A percentile compares a stretch with the other conserved stretches of the same genome.
phyloP scores from a whole-genome alignment of 1,140 invertebrate genomes.

The Heliothis subflexa region DNA sequence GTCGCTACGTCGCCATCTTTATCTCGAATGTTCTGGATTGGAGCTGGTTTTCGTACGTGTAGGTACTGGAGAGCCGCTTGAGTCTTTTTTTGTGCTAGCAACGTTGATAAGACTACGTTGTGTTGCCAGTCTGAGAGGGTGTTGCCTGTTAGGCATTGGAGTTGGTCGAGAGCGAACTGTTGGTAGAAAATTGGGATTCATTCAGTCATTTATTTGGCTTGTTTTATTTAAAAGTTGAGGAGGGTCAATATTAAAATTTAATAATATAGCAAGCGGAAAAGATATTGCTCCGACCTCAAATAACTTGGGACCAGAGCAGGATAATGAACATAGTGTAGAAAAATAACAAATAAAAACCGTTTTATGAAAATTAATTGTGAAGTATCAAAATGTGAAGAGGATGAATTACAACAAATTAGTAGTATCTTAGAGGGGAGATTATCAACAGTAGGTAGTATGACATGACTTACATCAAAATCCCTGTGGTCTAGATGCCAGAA shows the following conservation, averaged over 20 bases:
- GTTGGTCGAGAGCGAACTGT: constrained; percentile 86
- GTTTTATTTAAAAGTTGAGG: background rate
- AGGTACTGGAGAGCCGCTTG: constrained; percentile 71
- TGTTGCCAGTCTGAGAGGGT: constrained; percentile 85
- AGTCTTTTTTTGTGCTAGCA: constrained; percentile 80
- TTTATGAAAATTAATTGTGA: no score
- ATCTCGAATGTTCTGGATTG: constrained; percentile 60
- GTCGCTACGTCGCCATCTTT: constrained; percentile 41
- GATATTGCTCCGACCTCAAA: no score
- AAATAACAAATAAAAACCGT: no score
- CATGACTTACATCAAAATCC: constrained; percentile 87
- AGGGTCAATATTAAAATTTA: no score
- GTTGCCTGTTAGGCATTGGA: constrained; percentile 80
- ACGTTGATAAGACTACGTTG: constrained; percentile 76
- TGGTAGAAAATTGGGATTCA: background rate
- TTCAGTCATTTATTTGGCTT: background rate
- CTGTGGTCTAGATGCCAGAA: constrained; percentile 95
- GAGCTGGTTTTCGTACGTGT: constrained; percentile 63
- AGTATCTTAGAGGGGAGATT: no score
- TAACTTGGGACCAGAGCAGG: no score
- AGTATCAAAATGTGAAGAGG: no score
- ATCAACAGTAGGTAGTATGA: background rate
- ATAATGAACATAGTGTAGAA: no score
- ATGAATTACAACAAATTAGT: no score
- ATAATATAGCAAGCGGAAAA: no score